Base-by-base conservation (phyloP, 2,888 invertebrate genomes). In the Acronicta psi region DNA sequence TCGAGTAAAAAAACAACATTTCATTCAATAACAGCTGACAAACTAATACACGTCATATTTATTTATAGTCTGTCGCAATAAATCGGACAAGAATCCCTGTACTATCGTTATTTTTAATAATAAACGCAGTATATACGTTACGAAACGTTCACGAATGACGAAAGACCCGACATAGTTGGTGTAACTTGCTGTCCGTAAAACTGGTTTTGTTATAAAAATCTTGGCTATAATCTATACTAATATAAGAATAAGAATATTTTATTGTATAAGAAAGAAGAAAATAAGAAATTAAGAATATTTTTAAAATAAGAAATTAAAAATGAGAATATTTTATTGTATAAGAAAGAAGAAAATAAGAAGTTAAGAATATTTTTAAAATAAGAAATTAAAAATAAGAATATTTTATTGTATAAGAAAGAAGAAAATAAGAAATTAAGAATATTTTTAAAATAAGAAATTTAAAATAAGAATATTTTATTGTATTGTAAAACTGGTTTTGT, bases 11-110 rank as follows among this genome's bases (percentile, higher is more conserved):
- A 13, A 41, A 18, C 18, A 3, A 29, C n/a, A 14, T 40, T 5
- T 31, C 14, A 38, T 41, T 38, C n/a, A 38, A 23, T 13, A 44
- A 25, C 37, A 54, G 18, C 14, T 47, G 17, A 47, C 50, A 41
- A 46, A 41, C 25, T 42, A 18, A 31, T 11, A 42, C 20, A 17
- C 23, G 40, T 49, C 40, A 56, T 29, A 56, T 34, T 54, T 44
- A 53, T 51, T 46, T 52, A 40, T 46, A 62, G 11, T 53, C 43
- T 76, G 43, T 69, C 37, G 66, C 56, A 73, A 76, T 62, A 54
- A 52, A 55, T 54, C 42, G 31, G 60, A 41, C 54, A 73, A 57
- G 51, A 69, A 66, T 60, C 54, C 66, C 36, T 49, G 18, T 34
- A 36, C 16, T 62, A 51, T 64, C 55, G 46, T 10, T 42, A 38